Conservation (phyloP, 2,113 vertebrate species). For the Istiophorus platypterus region DNA sequence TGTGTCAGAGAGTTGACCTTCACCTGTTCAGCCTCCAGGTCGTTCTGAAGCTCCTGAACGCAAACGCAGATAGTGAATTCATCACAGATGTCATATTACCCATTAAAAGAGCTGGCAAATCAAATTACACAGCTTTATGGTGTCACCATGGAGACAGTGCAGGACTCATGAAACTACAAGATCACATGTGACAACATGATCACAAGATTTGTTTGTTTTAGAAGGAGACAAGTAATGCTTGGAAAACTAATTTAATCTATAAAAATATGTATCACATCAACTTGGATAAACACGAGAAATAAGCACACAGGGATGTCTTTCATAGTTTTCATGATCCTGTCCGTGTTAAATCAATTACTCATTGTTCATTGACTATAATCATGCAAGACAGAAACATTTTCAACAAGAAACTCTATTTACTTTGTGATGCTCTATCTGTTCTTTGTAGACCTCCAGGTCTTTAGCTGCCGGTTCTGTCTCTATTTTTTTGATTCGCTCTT, state of each 20-base stretch:
- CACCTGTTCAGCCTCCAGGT: constrained; percentile 95
- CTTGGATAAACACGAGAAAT: not conserved
- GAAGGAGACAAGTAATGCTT: not conserved
- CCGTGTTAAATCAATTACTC: not conserved
- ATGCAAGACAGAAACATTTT: not conserved
- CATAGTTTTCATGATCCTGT: not conserved
- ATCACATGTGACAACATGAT: not conserved
- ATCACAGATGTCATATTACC: constrained; percentile 23
- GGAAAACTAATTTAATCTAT: not conserved
- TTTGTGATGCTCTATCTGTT: constrained; percentile 93
- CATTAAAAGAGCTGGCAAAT: constrained; percentile 31
- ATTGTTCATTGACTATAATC: not conserved
- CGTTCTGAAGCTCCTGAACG: constrained; percentile 90
- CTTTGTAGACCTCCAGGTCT: constrained; percentile 87
- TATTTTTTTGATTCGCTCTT: constrained; percentile 93
- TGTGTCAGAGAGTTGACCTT: constrained; percentile 98
- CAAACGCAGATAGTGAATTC: constrained; percentile 9
- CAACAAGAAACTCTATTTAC: constrained; percentile 60
- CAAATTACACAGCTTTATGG: not conserved
- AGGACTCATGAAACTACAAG: constrained; percentile 1
- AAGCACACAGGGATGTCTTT: not conserved
- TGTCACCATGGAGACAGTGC: not conserved
- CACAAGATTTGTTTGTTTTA: constrained; percentile 30
- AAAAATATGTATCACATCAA: not conserved
- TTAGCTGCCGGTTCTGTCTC: constrained; percentile 84